Evolutionary conservation across 1,140 invertebrate genomes (phyloP).

Genomic region (Bombus terrestris): DNA sequence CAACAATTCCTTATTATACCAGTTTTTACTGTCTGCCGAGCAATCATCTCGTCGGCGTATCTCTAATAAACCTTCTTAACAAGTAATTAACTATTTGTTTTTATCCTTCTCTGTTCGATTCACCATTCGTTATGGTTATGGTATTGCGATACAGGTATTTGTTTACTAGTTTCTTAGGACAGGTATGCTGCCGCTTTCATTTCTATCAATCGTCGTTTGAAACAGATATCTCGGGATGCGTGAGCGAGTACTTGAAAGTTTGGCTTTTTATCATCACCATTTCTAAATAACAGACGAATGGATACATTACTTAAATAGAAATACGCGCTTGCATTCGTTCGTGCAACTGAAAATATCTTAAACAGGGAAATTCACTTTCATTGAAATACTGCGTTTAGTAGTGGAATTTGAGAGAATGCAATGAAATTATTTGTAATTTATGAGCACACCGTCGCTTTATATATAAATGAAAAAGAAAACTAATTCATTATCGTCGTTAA

Average conservation of each 20-base stretch:
- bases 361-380: constrained; percentile 41
- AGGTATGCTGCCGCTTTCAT: constrained; percentile 20
- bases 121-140: not conserved
- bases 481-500: not conserved
- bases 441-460: not conserved
- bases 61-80: constrained; percentile 1
- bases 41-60: no score
- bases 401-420: not conserved
- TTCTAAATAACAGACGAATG: not conserved
- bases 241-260: not conserved
- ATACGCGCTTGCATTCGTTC: not conserved
- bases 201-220: constrained; percentile 2
- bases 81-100: not conserved
- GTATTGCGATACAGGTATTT: no score
- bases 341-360: constrained; percentile 11
- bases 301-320: constrained; percentile 7
- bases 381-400: not conserved
- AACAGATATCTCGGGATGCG: not conserved
- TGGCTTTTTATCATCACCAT: not conserved
- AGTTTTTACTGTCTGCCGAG: not conserved
- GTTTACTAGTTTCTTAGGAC: not conserved
- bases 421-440: not conserved
- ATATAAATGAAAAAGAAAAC: constrained; percentile 1
- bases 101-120: not conserved
- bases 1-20: not conserved